Percentiles rank a stretch among this genome's conserved stretches.
Conservation (phyloP, 2,797 vertebrate species). For the Setipinna tenuifilis region DNA sequence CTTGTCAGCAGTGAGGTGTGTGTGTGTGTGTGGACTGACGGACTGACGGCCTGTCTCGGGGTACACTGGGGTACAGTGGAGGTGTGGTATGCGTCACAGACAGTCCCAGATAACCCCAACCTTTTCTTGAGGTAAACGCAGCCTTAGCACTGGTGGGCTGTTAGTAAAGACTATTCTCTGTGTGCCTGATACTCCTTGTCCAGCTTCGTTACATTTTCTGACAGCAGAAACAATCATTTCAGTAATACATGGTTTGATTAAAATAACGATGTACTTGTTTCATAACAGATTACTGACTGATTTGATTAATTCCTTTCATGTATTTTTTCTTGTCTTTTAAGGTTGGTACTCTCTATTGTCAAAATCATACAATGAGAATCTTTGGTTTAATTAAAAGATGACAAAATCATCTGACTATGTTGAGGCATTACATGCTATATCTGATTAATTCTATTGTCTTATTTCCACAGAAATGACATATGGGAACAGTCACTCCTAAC, state of each 20-base stretch:
- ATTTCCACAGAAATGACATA: background rate
- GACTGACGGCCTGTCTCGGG: background rate
- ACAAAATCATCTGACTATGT: slow-evolving; percentile 43
- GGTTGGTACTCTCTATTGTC: background rate
- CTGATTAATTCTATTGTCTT: slow-evolving; percentile 6
- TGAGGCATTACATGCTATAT: slow-evolving; percentile 24
- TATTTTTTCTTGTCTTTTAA: background rate
- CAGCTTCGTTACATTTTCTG: background rate
- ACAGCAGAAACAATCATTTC: background rate
- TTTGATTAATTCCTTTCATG: background rate
- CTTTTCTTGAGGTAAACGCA: background rate
- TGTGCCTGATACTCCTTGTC: background rate
- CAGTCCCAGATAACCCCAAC: background rate
- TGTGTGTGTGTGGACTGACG: background rate
- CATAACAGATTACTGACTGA: background rate
- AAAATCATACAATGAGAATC: background rate
- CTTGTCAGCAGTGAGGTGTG: slow-evolving; percentile 1
- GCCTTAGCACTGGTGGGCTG: background rate
- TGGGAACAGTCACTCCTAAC: background rate
- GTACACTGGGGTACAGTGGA: background rate
- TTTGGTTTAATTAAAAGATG: slow-evolving; percentile 69
- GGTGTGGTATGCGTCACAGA: background rate
- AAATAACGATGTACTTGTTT: background rate
- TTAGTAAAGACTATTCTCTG: background rate
- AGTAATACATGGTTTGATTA: background rate